Percentiles rank a stretch among this genome's conserved stretches.
phyloP scores from a whole-genome alignment of 2,797 vertebrate species.

The Echeneis naucrates region DNA sequence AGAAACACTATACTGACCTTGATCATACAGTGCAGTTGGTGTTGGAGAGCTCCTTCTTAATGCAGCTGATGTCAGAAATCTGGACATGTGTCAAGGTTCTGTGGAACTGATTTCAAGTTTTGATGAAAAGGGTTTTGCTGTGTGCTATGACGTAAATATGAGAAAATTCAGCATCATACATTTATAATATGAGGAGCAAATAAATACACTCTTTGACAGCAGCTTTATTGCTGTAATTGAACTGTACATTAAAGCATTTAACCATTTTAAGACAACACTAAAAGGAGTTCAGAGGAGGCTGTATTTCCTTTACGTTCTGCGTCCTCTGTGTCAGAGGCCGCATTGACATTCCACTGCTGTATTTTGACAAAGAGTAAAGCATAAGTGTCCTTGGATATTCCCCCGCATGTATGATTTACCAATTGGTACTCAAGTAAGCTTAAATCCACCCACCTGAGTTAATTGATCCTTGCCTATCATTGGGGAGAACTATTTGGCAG shows the following conservation, averaged over 20 bases:
- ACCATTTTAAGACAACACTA: not conserved
- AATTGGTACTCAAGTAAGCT: constrained; percentile 12
- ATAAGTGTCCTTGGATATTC: not conserved
- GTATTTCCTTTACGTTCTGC: not conserved
- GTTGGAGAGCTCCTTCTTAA: constrained; percentile 19
- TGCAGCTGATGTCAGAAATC: constrained; percentile 2
- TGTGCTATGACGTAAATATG: not conserved
- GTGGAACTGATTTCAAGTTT: constrained; percentile 5
- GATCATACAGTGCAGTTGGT: constrained; percentile 22
- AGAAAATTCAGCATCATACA: not conserved
- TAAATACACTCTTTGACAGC: not conserved
- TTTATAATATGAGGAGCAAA: not conserved
- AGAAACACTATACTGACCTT: constrained; percentile 54
- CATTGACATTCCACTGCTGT: not conserved
- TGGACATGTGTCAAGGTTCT: not conserved
- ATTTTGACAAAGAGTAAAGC: not conserved
- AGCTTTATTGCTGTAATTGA: not conserved
- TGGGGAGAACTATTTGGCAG: constrained; percentile 9
- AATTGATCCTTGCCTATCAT: constrained; percentile 11
- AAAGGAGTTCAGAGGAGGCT: not conserved
- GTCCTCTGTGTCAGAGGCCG: not conserved
- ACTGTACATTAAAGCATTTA: not conserved
- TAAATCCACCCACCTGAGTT: constrained; percentile 10
- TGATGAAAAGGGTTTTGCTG: not conserved
- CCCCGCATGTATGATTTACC: not conserved